Percentiles rank a stretch among this genome's conserved stretches.
These are phyloP conservation scores for Neoscelio sp. DNA, from an alignment of 2,888 invertebrate species.

Conservation along the genomic window DNA sequence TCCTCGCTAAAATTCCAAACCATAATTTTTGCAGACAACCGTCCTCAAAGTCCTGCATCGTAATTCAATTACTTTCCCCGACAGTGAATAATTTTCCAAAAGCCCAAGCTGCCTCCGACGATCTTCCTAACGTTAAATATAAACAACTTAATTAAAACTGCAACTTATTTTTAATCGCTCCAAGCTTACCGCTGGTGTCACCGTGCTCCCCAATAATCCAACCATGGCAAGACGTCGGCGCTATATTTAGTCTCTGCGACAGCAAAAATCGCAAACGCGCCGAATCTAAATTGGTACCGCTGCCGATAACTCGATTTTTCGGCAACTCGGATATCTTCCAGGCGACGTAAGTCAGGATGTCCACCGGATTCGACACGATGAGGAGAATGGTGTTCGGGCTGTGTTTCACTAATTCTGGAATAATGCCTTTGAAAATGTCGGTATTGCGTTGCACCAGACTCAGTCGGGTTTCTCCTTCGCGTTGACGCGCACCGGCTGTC, in stretches of 20 bases:
- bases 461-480: constrained; percentile 94
- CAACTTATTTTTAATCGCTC: constrained; percentile 13
- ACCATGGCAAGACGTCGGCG: constrained; percentile 94
- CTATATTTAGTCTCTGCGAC: constrained; percentile 91
- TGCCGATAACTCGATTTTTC: constrained; percentile 93
- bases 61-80: constrained; percentile 1
- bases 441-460: constrained; percentile 95
- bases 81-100: background rate
- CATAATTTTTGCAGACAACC: no score
- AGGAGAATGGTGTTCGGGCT: constrained; percentile 94
- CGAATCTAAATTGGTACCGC: constrained; percentile 97
- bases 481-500: constrained; percentile 95
- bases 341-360: constrained; percentile 96
- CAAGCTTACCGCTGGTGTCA: constrained; percentile 89
- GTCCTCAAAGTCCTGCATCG: no score
- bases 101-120: constrained; percentile 1
- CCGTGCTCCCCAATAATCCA: constrained; percentile 98
- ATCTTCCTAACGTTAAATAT: constrained; percentile 3
- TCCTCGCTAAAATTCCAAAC: no score
- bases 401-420: constrained; percentile 91
- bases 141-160: constrained; percentile 6
- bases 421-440: constrained; percentile 93
- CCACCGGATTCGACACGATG: constrained; percentile 96
- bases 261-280: constrained; percentile 95
- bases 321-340: constrained; percentile 97